A percentile compares a stretch with the other conserved stretches of the same genome.
Conservation (phyloP, 2,888 invertebrate genomes). For the Stenodera caucasica region DNA sequence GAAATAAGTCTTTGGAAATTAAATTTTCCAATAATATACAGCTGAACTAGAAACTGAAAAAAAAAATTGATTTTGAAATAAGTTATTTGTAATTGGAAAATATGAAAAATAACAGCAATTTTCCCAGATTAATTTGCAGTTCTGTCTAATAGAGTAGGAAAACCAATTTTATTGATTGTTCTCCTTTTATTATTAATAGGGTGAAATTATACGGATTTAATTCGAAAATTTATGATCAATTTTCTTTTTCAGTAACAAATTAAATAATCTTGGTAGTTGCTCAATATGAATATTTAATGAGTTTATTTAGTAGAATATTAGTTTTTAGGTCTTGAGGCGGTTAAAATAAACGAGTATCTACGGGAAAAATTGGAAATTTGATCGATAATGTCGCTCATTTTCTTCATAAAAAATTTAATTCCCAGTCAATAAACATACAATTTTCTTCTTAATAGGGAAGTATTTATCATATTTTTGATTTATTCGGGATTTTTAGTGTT, state of each 20-base stretch:
- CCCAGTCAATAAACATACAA: too few species aligned
- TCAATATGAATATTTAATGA: constrained; percentile 2
- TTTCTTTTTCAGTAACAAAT: background rate
- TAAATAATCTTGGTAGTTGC: constrained; percentile 4
- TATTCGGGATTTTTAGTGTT: too few species aligned
- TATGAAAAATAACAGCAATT: background rate
- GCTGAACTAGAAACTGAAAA: background rate
- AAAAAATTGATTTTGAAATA: background rate
- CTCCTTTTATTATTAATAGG: too few species aligned
- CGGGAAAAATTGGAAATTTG: background rate
- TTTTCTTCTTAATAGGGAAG: too few species aligned
- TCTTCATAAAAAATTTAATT: too few species aligned
- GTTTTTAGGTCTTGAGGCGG: background rate
- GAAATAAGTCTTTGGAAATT: background rate
- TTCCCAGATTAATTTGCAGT: background rate
- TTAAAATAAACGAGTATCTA: background rate
- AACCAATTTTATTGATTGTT: too few species aligned
- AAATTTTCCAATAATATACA: background rate
- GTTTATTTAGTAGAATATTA: constrained; percentile 2
- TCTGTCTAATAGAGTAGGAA: too few species aligned
- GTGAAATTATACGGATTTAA: background rate
- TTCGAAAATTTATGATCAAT: constrained; percentile 1
- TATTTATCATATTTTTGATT: too few species aligned
- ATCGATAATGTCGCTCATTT: background rate
- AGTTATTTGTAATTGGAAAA: background rate